Percentiles rank a stretch among this genome's conserved stretches.
Conservation (phyloP, 2,888 invertebrate genomes). For the Keiferia lycopersicella region DNA sequence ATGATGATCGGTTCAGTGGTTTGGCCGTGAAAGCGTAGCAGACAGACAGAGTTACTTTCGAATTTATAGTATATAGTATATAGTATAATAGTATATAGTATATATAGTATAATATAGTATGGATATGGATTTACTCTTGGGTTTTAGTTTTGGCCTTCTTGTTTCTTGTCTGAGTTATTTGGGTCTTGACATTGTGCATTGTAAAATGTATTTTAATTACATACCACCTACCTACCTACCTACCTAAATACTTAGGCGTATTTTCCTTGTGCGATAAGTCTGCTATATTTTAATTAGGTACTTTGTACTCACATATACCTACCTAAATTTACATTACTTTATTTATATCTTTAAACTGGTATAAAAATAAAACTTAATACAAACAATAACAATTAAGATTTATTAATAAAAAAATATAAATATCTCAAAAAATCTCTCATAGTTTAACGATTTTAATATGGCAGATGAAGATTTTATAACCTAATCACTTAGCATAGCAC, state of each 20-base stretch:
- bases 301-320: background rate
- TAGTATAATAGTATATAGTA: too few relatives aligned
- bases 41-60: too few relatives aligned
- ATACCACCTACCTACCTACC: too few relatives aligned
- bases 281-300: background rate
- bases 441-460: constrained; percentile 40
- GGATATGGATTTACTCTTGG: background rate
- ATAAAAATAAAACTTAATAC: constrained; percentile 46
- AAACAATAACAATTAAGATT: constrained; percentile 66
- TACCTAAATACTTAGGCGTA: background rate
- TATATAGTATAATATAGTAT: too few relatives aligned
- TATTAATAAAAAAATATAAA: constrained; percentile 57
- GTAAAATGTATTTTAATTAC: too few relatives aligned
- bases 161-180: constrained; percentile 1
- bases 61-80: too few relatives aligned
- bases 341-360: background rate
- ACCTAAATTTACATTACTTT: background rate
- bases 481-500: constrained; percentile 17
- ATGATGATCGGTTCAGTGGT: too few relatives aligned
- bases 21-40: too few relatives aligned
- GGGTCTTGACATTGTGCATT: background rate
- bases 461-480: constrained; percentile 47
- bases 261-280: background rate
- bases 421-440: constrained; percentile 65
- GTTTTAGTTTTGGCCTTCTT: background rate